A percentile compares a stretch with the other conserved stretches of the same genome.
Evolutionary conservation across 2,888 invertebrate genomes (phyloP).

Genomic region (Halocaridina rubra): DNA sequence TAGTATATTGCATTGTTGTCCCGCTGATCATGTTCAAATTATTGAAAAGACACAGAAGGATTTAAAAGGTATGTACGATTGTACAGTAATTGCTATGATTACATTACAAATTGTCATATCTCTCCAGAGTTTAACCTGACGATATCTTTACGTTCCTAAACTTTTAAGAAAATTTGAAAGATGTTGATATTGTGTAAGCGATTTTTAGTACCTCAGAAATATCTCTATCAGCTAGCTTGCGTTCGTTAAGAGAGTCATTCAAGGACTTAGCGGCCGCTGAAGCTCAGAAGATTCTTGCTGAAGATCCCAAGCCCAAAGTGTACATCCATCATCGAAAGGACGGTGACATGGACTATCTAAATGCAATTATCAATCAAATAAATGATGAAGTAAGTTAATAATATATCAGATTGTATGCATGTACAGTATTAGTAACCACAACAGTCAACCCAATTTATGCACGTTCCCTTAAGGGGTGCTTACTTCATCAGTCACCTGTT

Average conservation of each 20-base stretch:
- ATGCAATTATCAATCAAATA: slow-evolving; percentile 76
- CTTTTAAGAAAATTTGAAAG: no score
- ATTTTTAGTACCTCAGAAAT: no score
- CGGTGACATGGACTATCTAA: slow-evolving; percentile 82
- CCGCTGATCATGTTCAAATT: slow-evolving; percentile 78
- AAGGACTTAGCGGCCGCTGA: slow-evolving; percentile 64
- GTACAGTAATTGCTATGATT: no score
- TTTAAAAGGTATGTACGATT: slow-evolving; percentile 70
- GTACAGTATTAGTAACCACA: no score
- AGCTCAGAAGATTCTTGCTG: slow-evolving; percentile 39
- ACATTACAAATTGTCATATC: no score
- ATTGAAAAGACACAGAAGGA: slow-evolving; percentile 81
- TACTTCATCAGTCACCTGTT: no score
- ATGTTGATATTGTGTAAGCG: no score
- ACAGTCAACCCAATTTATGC: no score
- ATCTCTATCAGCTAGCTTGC: slow-evolving; percentile 54
- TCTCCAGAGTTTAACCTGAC: no score
- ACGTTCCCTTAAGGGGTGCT: no score
- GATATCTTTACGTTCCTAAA: no score
- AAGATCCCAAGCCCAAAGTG: slow-evolving; percentile 59
- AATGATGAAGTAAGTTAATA: slow-evolving; percentile 71
- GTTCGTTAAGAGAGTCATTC: slow-evolving; percentile 55
- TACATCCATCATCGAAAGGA: slow-evolving; percentile 73
- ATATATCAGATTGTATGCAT: no score
- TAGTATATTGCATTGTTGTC: slow-evolving; percentile 79